Conservation (phyloP, 2,113 vertebrate genomes). For the Myiopsitta monachus region DNA sequence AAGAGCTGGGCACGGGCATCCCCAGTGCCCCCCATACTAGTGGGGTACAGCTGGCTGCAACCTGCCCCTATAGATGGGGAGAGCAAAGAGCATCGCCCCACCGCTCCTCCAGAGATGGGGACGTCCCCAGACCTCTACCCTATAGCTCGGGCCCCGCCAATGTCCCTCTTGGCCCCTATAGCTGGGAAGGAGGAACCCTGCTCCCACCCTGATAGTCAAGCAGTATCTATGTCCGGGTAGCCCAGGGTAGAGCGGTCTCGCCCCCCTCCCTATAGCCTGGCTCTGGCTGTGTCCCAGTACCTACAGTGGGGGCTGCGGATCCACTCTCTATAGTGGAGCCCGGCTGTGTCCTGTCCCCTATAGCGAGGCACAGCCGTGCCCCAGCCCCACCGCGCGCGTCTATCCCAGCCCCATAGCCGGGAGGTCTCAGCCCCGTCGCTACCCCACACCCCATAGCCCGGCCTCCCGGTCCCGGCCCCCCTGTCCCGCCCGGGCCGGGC, state of each 20-base stretch:
- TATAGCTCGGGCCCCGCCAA: accelerated
- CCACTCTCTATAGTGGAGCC: accelerated
- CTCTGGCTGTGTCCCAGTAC: not conserved
- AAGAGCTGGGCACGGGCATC: not conserved
- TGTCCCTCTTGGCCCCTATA: not conserved
- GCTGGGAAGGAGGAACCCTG: not conserved
- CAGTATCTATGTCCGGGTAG: accelerated
- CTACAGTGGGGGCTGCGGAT: accelerated
- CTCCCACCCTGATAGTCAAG: not conserved
- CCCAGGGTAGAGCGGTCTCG: not conserved
- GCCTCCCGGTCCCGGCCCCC: not conserved
- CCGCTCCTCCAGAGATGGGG: not conserved
- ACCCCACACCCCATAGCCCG: too few relatives aligned
- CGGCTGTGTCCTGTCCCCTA: not conserved
- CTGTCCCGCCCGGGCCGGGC: not conserved
- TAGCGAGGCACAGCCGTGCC: not conserved
- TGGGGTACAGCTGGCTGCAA: not conserved
- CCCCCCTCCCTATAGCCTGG: not conserved
- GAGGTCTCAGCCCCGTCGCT: too few relatives aligned
- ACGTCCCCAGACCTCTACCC: not conserved
- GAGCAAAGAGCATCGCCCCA: too few relatives aligned
- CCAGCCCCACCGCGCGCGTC: accelerated
- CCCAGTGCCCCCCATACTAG: not conserved
- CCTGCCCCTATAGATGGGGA: not conserved
- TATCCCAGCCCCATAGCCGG: too few relatives aligned